Evolutionary conservation across 2,797 vertebrate genomes (phyloP), one percentile per base, ranked within the genome.

Genomic region (Esox masquinongy): DNA sequence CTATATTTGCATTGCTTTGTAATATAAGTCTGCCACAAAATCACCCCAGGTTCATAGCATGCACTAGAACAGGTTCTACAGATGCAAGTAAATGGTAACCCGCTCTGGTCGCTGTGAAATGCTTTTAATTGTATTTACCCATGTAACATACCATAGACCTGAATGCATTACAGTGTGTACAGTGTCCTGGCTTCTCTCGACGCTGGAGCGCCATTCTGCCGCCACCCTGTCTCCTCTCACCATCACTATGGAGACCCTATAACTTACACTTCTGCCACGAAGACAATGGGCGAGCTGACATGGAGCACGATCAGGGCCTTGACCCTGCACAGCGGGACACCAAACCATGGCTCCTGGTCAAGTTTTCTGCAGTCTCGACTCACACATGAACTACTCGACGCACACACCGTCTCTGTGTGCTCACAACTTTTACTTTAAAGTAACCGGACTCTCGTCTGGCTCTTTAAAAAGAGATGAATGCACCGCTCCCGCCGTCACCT

Each of bases 301-400:
- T 95, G 94, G 95, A 98, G 97, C 97, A 96, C 98, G 97, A 98
- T 98, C 96, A 96, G 96, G 96, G 96, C 96, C 93, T 91, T 93
- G 92, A 95, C 97, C 95, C 94, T 93, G 94, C 95, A 92, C 93
- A 91, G 92, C 87, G 64, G 92, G 93, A 85, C 68, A 73, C 84
- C 87, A 79, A 88, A 92, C 88, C 86, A 83, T 93, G 95, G 94
- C 96, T 97, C 95, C 95, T 94, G 95, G 94, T 96, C 94, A 94
- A 93, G 94, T 93, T 89, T 90, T 90, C 70, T 74, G 72, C 77
- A 76, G 78, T 75, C 68, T 77, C 74, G 72, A 68, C 70, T 15
- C 43, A 53, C 56, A 77, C 50, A 82, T 80, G 77, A 76, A 50
- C 59, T 47, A n/a, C 70, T 71, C 26, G 43, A 14, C 43, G 22